A percentile compares a stretch with the other conserved stretches of the same genome.
These are phyloP conservation scores for Aphodius sticticus DNA, from an alignment of 2,888 invertebrate genomes.

Conservation along the genomic window DNA sequence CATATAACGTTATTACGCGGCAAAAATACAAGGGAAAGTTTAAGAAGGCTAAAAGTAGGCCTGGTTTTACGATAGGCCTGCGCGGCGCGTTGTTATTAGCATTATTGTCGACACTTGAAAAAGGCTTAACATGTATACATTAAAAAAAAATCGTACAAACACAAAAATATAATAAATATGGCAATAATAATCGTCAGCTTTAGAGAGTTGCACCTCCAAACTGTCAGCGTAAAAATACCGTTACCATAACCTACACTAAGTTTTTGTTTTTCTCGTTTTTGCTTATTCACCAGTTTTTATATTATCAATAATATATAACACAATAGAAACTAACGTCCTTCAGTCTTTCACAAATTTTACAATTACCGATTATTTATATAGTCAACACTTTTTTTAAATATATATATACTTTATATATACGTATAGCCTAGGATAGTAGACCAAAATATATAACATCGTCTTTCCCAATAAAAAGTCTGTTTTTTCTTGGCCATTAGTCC, in stretches of 20 bases:
- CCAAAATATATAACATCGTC: slow-evolving; percentile 59
- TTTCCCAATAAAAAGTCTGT: slow-evolving; percentile 44
- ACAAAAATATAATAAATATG: slow-evolving; percentile 23
- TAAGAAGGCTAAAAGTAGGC: neutral
- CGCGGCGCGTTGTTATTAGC: neutral
- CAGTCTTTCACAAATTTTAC: slow-evolving; percentile 59
- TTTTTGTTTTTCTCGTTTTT: slow-evolving; percentile 29
- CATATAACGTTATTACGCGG: too few relatives aligned
- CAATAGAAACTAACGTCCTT: slow-evolving; percentile 59
- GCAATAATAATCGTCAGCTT: slow-evolving; percentile 11
- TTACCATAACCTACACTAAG: slow-evolving; percentile 53
- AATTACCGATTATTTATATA: slow-evolving; percentile 50
- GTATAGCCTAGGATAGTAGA: slow-evolving; percentile 53
- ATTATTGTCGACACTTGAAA: neutral
- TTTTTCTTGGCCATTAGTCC: slow-evolving; percentile 7
- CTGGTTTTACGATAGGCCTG: neutral
- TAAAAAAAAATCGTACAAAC: neutral
- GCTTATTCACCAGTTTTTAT: neutral
- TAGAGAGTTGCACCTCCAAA: slow-evolving; percentile 33
- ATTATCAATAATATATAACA: slow-evolving; percentile 48
- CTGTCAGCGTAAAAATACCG: slow-evolving; percentile 39
- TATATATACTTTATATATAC: neutral
- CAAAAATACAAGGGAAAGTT: too few relatives aligned
- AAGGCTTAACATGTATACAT: neutral
- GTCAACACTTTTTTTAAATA: slow-evolving; percentile 31